A percentile compares a stretch with the other conserved stretches of the same genome.
These are phyloP conservation scores for Alca torda DNA, from an alignment of 2,797 vertebrate species.

Conservation along the genomic window DNA sequence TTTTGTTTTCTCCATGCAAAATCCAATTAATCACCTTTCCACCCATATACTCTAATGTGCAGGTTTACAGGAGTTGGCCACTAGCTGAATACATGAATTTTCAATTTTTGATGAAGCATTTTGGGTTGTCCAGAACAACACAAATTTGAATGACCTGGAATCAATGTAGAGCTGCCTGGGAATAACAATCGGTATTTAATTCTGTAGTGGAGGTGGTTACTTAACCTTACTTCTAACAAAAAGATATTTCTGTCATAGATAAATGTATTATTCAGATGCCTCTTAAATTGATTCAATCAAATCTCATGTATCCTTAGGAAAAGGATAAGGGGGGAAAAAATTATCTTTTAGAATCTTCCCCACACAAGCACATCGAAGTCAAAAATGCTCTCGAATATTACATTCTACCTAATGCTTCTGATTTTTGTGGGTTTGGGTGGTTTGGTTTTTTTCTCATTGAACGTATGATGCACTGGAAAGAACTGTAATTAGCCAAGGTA, in stretches of 20 bases:
- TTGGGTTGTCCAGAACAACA: background rate
- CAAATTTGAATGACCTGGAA: background rate
- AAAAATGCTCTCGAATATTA: background rate
- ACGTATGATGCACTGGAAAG: background rate
- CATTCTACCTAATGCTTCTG: background rate
- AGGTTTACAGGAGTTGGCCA: background rate
- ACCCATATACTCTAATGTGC: background rate
- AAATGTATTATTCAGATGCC: slow-evolving; percentile 7
- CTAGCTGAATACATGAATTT: background rate
- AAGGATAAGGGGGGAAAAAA: background rate
- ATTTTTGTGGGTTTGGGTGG: background rate
- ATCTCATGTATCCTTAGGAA: background rate
- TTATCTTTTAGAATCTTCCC: background rate
- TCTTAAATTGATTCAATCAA: background rate
- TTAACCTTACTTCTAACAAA: background rate
- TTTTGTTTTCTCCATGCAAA: background rate
- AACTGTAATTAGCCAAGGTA: background rate
- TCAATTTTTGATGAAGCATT: background rate
- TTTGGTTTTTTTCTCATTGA: background rate
- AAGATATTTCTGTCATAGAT: background rate
- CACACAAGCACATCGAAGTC: background rate
- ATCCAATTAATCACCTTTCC: background rate
- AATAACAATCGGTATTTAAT: slow-evolving; percentile 19
- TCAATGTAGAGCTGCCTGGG: slow-evolving; percentile 8
- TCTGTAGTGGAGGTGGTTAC: background rate